Conservation (phyloP, 2,888 invertebrate species). For the Protonemura montana region DNA sequence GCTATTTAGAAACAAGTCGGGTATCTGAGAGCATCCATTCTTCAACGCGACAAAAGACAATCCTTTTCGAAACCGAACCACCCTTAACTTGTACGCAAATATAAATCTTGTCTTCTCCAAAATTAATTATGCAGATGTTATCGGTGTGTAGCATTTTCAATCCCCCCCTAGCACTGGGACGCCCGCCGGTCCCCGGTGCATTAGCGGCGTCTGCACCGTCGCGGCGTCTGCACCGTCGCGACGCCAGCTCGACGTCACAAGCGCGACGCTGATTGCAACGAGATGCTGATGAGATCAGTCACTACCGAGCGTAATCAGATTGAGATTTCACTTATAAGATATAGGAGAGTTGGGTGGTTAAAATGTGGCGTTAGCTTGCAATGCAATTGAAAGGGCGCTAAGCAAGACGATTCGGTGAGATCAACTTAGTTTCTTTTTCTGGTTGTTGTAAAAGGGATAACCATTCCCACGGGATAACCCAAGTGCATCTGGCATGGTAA, state of each 20-base stretch:
- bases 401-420: no score
- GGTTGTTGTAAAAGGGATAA: no score
- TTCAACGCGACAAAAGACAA: neutral
- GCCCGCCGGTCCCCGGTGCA: neutral
- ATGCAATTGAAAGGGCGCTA: no score
- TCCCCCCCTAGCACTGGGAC: neutral
- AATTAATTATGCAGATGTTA: conserved; percentile 12
- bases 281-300: neutral
- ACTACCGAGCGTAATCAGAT: neutral
- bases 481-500: no score
- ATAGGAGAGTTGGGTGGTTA: no score
- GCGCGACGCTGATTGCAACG: neutral
- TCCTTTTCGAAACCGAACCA: neutral
- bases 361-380: no score
- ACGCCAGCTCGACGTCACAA: neutral
- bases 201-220: neutral
- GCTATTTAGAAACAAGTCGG: no score
- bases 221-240: neutral
- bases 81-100: neutral
- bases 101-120: neutral
- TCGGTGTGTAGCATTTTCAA: neutral
- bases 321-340: neutral
- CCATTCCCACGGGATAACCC: no score
- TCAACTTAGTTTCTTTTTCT: no score
- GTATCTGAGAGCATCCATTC: no score